Conservation (phyloP, 2,797 vertebrate species). For the Lacerta agilis region DNA sequence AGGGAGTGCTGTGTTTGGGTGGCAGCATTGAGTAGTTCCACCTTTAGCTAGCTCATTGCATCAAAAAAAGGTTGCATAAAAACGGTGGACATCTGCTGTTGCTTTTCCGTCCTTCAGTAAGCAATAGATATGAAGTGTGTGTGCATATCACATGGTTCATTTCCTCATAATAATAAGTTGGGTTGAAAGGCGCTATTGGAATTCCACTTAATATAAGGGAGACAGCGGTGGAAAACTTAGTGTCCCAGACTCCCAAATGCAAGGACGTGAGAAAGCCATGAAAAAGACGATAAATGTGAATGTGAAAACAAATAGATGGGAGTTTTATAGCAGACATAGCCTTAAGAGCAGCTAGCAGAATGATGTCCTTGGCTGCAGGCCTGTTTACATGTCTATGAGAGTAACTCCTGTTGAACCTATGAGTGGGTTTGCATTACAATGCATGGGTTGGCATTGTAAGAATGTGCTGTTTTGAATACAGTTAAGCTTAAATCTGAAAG, state of each 20-base stretch:
- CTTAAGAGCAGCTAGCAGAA: background rate
- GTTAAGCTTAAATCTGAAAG: background rate
- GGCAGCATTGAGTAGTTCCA: too few species aligned
- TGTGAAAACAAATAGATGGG: background rate
- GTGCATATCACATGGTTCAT: fast-evolving
- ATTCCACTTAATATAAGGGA: background rate
- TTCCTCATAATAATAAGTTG: constrained; percentile 28
- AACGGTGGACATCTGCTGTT: background rate
- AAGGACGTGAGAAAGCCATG: background rate
- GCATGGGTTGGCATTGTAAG: background rate
- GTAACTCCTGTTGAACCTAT: background rate
- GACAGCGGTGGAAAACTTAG: background rate
- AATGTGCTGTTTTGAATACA: background rate
- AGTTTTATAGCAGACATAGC: background rate
- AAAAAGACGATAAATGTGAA: background rate
- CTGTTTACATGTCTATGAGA: background rate
- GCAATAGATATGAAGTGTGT: too few species aligned
- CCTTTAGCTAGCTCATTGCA: background rate
- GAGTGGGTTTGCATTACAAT: background rate
- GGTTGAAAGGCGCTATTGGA: background rate
- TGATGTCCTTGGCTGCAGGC: background rate
- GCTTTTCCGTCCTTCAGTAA: background rate
- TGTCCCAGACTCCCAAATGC: background rate
- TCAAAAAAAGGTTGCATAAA: background rate
- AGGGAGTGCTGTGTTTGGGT: background rate